Evolutionary conservation across 92 coral and sea anemone genomes (phyloP).

Genomic region (Muricea muricata): DNA sequence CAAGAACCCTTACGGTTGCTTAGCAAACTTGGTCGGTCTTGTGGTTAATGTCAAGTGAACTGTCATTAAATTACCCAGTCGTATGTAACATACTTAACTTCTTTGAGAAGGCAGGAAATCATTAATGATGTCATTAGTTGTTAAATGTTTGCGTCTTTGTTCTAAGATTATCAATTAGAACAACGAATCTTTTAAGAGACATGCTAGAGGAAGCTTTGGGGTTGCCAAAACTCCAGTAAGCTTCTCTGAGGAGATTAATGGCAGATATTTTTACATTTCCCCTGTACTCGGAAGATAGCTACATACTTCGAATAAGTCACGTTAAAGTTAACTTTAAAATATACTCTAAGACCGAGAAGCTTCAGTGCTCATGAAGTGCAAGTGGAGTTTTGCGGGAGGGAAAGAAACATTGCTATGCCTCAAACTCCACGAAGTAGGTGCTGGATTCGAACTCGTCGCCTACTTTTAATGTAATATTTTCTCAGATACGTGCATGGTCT

Average conservation of each 20-base stretch:
- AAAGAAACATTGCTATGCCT: too few species aligned
- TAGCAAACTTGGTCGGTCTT: neutral
- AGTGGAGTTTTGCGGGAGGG: too few species aligned
- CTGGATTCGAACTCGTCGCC: neutral
- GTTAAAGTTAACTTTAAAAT: too few species aligned
- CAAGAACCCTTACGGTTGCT: neutral
- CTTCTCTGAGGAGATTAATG: neutral
- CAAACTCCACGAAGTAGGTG: too few species aligned
- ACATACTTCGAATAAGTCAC: neutral
- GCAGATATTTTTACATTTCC: neutral
- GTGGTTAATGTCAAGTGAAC: neutral
- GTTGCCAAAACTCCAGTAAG: neutral
- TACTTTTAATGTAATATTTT: neutral
- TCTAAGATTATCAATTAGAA: neutral
- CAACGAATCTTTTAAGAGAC: neutral
- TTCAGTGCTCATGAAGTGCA: neutral
- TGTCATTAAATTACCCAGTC: neutral
- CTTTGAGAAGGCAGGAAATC: neutral
- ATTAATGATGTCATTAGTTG: neutral
- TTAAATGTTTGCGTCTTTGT: constrained; percentile 9
- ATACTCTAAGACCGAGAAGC: neutral
- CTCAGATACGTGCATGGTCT: too few species aligned
- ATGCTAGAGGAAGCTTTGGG: neutral
- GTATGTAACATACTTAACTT: neutral
- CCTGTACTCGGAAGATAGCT: neutral